phyloP scores from a whole-genome alignment of 2,797 vertebrate species.

The Tauraco hartlaubi region DNA sequence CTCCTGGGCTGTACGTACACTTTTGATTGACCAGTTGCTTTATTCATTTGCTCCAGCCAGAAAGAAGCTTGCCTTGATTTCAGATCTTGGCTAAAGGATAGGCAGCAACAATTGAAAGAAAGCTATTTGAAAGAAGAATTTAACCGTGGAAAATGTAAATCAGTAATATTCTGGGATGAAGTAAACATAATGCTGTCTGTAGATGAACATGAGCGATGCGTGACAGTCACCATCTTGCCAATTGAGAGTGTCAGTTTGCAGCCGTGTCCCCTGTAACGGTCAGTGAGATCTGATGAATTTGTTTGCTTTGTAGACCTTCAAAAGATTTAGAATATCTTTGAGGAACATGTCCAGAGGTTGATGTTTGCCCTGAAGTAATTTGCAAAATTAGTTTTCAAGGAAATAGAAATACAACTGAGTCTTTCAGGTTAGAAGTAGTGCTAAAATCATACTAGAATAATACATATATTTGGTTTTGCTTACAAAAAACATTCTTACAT shows the following conservation, averaged over 20 bases:
- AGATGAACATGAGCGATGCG: neutral
- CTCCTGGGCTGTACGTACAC: neutral
- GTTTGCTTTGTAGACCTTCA: slow-evolving; percentile 17
- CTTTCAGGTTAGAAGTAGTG: neutral
- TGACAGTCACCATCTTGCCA: neutral
- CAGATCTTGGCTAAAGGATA: neutral
- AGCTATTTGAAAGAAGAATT: neutral
- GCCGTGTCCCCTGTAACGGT: neutral
- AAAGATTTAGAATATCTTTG: neutral
- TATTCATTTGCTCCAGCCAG: neutral
- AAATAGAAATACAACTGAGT: neutral
- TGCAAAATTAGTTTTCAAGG: neutral
- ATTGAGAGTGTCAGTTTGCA: slow-evolving; percentile 30
- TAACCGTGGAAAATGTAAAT: neutral
- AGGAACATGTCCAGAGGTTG: neutral
- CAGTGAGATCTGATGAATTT: neutral
- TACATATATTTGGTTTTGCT: neutral
- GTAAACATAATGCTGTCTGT: neutral
- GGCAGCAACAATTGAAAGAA: neutral
- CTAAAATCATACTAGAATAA: neutral
- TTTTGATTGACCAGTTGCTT: neutral
- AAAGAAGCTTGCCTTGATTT: neutral
- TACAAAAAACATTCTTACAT: neutral
- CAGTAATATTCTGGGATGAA: neutral
- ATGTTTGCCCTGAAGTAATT: neutral